phyloP scores from a whole-genome alignment of 2,113 vertebrate species.

The Echinops telfairi region DNA sequence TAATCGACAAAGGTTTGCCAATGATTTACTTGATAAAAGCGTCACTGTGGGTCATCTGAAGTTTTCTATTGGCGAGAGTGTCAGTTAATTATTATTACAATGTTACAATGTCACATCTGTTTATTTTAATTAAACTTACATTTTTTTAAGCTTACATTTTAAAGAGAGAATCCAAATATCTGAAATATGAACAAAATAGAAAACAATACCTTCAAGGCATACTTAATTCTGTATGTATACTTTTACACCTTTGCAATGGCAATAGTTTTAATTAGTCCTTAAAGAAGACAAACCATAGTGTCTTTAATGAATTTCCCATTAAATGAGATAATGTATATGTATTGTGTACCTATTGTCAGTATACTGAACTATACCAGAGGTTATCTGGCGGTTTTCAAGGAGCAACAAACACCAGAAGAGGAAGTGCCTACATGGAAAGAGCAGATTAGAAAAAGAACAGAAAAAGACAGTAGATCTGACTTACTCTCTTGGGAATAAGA shows the following conservation, averaged over 20 bases:
- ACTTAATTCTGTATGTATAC: conserved; percentile 15
- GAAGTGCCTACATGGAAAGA: conserved; percentile 11
- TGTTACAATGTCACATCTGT: conserved; percentile 39
- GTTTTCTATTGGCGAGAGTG: conserved; percentile 21
- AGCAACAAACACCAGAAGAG: conserved; percentile 1
- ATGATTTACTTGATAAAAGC: neutral
- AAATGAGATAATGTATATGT: neutral
- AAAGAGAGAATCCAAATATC: conserved; percentile 31
- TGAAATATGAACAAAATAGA: conserved; percentile 47
- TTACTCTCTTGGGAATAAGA: conserved; percentile 22
- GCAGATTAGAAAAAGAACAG: conserved; percentile 44
- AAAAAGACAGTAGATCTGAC: neutral
- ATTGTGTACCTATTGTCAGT: neutral
- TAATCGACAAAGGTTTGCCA: conserved; percentile 30
- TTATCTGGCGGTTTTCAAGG: conserved; percentile 51
- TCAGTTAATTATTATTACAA: conserved; percentile 43
- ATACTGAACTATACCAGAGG: neutral
- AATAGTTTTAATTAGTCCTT: neutral
- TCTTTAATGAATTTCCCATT: conserved; percentile 55
- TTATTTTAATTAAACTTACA: neutral
- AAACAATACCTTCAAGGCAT: conserved; percentile 26
- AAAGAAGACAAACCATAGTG: conserved; percentile 6
- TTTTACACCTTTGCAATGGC: conserved; percentile 26
- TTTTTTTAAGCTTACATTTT: neutral
- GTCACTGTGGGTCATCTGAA: neutral